These are phyloP conservation scores for Pelecanoides urinatrix DNA, from an alignment of 2,113 vertebrate genomes.

Conservation along the genomic window DNA sequence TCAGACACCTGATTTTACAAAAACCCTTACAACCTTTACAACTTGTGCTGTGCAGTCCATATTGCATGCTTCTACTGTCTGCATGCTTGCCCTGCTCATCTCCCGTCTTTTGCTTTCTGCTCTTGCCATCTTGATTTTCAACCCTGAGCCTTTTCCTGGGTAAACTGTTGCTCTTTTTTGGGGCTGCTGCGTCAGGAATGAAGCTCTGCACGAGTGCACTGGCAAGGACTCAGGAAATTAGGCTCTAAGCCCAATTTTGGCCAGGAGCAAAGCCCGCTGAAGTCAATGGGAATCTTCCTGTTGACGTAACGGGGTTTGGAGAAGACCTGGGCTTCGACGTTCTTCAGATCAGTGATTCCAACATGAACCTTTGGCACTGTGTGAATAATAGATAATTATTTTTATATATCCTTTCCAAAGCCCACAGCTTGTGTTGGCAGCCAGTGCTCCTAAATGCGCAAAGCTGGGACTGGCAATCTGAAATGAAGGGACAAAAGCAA, in stretches of 20 bases:
- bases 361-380: not conserved
- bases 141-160: not conserved
- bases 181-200: accelerated
- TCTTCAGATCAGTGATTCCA: not conserved
- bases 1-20: not conserved
- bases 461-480: not conserved
- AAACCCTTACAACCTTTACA: not conserved
- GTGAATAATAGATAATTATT: not conserved
- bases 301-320: not conserved
- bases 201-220: not conserved
- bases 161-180: not conserved
- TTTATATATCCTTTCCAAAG: not conserved
- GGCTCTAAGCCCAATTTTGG: not conserved
- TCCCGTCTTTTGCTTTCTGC: not conserved
- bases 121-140: not conserved
- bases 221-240: not conserved
- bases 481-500: not conserved
- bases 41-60: not conserved
- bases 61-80: not conserved
- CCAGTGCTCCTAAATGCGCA: not conserved
- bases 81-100: not conserved
- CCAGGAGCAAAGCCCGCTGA: not conserved
- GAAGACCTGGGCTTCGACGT: not conserved
- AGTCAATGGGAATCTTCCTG: not conserved
- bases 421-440: not conserved